These are phyloP conservation scores for Corbicula japonica DNA, from an alignment of 2,888 invertebrate genomes.

Conservation along the genomic window DNA sequence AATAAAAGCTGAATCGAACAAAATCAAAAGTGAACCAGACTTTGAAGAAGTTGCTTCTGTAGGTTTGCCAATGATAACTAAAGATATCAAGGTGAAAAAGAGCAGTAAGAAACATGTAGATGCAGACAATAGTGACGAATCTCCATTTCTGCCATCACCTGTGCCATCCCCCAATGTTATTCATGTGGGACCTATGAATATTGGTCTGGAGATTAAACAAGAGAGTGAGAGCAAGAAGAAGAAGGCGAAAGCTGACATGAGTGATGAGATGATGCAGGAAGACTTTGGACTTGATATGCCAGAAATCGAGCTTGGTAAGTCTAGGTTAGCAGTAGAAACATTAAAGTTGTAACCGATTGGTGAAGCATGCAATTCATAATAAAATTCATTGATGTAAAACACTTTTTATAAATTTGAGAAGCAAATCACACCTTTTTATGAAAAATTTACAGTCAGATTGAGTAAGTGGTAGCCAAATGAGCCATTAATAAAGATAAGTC, in stretches of 20 bases:
- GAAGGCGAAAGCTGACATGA: constrained; percentile 87
- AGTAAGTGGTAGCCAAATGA: too few relatives aligned
- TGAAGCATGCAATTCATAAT: too few relatives aligned
- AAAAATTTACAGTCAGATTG: too few relatives aligned
- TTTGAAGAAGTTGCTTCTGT: constrained; percentile 33
- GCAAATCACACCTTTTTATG: too few relatives aligned
- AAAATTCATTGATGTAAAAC: too few relatives aligned
- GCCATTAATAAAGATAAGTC: too few relatives aligned
- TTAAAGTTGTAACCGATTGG: too few relatives aligned
- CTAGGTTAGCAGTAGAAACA: too few relatives aligned
- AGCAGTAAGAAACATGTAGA: constrained; percentile 45
- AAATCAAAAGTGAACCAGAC: constrained; percentile 10
- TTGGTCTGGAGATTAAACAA: constrained; percentile 37
- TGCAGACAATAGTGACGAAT: constrained; percentile 37
- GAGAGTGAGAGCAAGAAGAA: constrained; percentile 90
- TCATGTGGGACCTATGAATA: constrained; percentile 52
- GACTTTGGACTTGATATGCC: constrained; percentile 61
- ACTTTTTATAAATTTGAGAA: too few relatives aligned
- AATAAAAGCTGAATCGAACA: too few relatives aligned
- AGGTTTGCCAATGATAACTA: constrained; percentile 20
- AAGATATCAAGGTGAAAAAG: constrained; percentile 19
- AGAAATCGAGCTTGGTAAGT: constrained; percentile 51
- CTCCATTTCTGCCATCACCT: constrained; percentile 33
- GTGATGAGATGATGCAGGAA: constrained; percentile 53
- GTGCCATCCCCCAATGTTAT: constrained; percentile 57